Conservation (phyloP, 2,797 vertebrate species). For the Hoplostethus atlanticus region DNA sequence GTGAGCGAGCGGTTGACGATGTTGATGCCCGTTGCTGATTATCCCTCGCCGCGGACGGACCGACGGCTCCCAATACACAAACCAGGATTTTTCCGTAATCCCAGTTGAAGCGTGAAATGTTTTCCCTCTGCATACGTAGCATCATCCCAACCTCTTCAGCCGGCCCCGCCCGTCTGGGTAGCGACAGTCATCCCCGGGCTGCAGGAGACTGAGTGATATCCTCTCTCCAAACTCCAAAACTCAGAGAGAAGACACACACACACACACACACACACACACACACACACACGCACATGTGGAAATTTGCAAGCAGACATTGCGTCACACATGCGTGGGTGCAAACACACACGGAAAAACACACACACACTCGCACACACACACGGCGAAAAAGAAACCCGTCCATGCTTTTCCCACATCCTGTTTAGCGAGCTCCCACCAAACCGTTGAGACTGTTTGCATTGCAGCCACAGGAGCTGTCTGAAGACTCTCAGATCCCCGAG, state of each 20-base stretch:
- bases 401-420: slow-evolving; percentile 41
- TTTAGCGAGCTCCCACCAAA: slow-evolving; percentile 36
- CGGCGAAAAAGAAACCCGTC: slow-evolving; percentile 13
- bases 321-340: slow-evolving; percentile 21
- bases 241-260: background rate
- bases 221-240: slow-evolving; percentile 14
- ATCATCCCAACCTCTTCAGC: background rate
- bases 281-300: slow-evolving; percentile 1
- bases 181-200: slow-evolving; percentile 19
- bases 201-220: slow-evolving; percentile 8
- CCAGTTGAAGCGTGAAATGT: slow-evolving; percentile 32
- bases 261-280: no score
- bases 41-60: slow-evolving; percentile 1
- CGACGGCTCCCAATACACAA: background rate
- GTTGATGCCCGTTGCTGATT: background rate
- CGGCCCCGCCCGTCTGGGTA: slow-evolving; percentile 35
- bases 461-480: slow-evolving; percentile 36
- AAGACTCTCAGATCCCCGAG: slow-evolving; percentile 40
- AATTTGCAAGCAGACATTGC: slow-evolving; percentile 33
- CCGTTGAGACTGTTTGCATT: slow-evolving; percentile 44
- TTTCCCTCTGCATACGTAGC: slow-evolving; percentile 24
- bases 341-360: background rate
- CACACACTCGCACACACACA: slow-evolving; percentile 4
- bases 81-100: slow-evolving; percentile 17
- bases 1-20: slow-evolving; percentile 8